Evolutionary conservation across 2,797 vertebrate species (phyloP), one percentile per base, ranked within the genome.

Genomic region (Buceros bicornis): DNA sequence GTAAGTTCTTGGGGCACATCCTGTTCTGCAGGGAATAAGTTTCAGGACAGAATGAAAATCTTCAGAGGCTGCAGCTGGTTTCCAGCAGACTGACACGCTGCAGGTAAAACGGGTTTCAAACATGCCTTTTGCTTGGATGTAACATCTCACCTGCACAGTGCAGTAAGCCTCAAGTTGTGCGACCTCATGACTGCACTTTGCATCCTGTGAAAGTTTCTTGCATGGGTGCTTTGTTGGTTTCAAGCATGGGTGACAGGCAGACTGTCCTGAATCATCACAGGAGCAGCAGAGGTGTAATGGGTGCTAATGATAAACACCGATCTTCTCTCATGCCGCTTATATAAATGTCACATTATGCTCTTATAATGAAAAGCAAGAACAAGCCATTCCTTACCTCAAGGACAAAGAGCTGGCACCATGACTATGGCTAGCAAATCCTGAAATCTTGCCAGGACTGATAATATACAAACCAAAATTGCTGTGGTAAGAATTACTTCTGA

Each of bases 311-410:
- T 71, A 61, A 94, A 72, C 45, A 48, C 77, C 2, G 8, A 78
- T 92, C 53, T 80, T 24, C 24, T 90, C 79, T 91, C 58, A 13
- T 6, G 16, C 77, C 77, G 19, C 80, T 82, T 94, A 45, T 51
- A 81, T 47, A 89, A 93, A 93, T 92, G 77, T 85, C 60, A 60
- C 56, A 16, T 90, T 92, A 76, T 33, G 48, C 61, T 95, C 73
- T 89, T 71, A 13, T 9, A 91, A 86, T 66, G 60, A 91, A 83
- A 96, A 82, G 62, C 1, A 2, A 91, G 84, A 93, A 87, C 25
- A 84, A 94, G 67, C 54, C 31, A 45, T 94, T 95, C 82, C 58
- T 95, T 92, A 85, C 67, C 51, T 93, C 61, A 92, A 95, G 88
- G 94, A 72, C 90, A 66, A 73, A 92, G 67, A 91, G 58, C 74